Evolutionary conservation across 2,113 vertebrate genomes (phyloP).

Genomic region (Nipponia nippon): DNA sequence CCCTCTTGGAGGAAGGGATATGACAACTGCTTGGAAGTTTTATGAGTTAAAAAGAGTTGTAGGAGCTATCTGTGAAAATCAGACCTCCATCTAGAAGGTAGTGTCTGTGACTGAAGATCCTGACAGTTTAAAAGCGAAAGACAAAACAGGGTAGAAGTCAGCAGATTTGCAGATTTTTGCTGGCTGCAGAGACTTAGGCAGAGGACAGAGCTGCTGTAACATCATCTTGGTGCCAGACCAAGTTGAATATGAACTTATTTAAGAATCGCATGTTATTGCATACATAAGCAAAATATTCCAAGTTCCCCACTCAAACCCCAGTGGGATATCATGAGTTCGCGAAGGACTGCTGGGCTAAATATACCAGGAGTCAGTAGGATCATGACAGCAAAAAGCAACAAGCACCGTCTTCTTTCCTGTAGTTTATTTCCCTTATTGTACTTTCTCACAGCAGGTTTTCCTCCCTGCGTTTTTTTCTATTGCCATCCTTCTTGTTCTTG

Average conservation of each 20-base stretch:
- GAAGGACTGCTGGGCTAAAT: neutral
- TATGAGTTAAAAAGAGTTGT: neutral
- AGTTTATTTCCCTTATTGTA: neutral
- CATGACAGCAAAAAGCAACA: neutral
- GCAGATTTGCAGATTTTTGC: neutral
- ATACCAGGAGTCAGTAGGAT: neutral
- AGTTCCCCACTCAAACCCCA: neutral
- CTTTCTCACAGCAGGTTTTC: neutral
- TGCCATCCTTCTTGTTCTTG: neutral
- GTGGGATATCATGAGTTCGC: neutral
- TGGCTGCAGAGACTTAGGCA: neutral
- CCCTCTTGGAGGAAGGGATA: neutral
- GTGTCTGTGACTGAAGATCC: neutral
- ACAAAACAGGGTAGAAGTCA: neutral
- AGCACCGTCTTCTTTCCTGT: neutral
- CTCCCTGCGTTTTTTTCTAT: neutral
- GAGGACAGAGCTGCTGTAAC: neutral
- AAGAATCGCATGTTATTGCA: neutral
- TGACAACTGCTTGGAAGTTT: neutral
- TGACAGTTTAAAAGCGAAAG: neutral
- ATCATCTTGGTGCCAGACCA: neutral
- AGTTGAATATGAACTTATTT: neutral
- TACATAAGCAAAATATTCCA: neutral
- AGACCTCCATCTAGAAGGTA: neutral
- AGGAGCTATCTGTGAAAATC: neutral